Percentiles rank a stretch among this genome's conserved stretches.
Evolutionary conservation across 2,797 vertebrate genomes (phyloP).

Genomic region (Psittacula derbiana): DNA sequence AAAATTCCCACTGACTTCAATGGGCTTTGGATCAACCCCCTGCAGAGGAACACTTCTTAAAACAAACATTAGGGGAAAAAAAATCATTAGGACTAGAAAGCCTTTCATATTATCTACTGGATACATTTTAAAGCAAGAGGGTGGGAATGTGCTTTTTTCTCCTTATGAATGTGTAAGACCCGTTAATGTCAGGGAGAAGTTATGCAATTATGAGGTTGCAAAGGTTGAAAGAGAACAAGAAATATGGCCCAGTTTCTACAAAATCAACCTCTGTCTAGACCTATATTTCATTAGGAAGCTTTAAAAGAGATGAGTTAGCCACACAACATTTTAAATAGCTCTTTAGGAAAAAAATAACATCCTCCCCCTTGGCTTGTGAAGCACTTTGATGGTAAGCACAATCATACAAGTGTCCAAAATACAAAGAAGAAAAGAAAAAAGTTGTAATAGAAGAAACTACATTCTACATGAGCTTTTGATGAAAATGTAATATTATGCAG

Average conservation of each 20-base stretch:
- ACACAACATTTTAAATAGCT: neutral
- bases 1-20: constrained; percentile 70
- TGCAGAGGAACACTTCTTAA: constrained; percentile 55
- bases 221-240: neutral
- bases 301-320: neutral
- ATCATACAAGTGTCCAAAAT: neutral
- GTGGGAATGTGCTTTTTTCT: constrained; percentile 52
- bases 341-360: neutral
- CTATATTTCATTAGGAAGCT: neutral
- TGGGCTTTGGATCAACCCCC: constrained; percentile 46
- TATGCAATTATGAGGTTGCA: neutral
- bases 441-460: neutral
- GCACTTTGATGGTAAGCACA: neutral
- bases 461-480: neutral
- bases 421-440: neutral
- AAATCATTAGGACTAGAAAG: constrained; percentile 47
- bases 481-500: neutral
- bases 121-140: constrained; percentile 40
- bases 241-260: neutral
- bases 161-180: neutral
- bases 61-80: constrained; percentile 31
- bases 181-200: neutral
- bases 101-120: constrained; percentile 55
- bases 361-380: neutral
- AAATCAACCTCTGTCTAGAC: neutral